phyloP scores from a whole-genome alignment of 2,797 vertebrate genomes.

The Mycteria americana region DNA sequence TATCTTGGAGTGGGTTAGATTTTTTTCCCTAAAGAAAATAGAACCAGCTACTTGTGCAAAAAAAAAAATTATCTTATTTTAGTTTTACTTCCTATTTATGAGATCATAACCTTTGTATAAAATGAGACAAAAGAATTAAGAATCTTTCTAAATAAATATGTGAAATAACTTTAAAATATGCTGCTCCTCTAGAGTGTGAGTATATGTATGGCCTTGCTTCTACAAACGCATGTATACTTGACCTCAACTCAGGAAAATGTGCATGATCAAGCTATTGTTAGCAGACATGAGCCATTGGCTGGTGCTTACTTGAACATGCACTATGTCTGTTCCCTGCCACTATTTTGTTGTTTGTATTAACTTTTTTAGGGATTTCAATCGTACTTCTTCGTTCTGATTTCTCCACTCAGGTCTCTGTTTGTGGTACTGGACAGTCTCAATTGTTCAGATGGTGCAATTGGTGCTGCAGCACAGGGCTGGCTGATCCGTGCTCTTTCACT shows the following conservation, averaged over 20 bases:
- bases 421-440: conserved; percentile 93
- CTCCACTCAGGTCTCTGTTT: conserved; percentile 86
- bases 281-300: neutral
- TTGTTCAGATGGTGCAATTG: conserved; percentile 87
- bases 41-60: neutral
- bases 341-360: neutral
- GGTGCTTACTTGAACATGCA: neutral
- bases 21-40: neutral
- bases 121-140: neutral
- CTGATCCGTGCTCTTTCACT: conserved; percentile 90
- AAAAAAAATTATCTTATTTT: neutral
- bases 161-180: neutral
- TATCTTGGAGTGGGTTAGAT: neutral
- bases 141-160: neutral
- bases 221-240: neutral
- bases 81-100: neutral
- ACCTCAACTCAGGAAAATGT: neutral
- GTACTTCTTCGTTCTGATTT: neutral
- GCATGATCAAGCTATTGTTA: neutral
- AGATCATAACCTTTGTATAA: neutral
- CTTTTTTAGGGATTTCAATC: neutral
- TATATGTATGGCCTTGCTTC: neutral
- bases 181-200: neutral
- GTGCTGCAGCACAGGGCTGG: conserved; percentile 93
- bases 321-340: neutral